Evolutionary conservation across 2,797 vertebrate genomes (phyloP), one percentile per base, ranked within the genome.

Genomic region (Erethizon dorsatum): DNA sequence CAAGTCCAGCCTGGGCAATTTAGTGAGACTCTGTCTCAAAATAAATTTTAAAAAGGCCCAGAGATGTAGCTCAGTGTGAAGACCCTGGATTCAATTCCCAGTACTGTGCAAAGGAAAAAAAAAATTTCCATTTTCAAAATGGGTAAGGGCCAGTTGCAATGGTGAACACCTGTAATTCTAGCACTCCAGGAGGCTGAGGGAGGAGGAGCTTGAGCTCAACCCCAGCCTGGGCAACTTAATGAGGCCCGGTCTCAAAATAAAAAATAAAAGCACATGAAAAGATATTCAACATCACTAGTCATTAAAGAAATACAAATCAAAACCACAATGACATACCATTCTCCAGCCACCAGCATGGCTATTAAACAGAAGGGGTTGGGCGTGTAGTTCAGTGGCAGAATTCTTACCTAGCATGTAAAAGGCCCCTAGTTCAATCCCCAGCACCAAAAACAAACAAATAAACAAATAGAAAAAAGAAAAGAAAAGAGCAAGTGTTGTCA

Each of bases 261-360:
- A 77, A 77, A 75, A 47, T 47, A 77, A 77, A 77, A 50, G 14
- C 26, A 47, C 47, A 77, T 50, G 47, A 31, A 77, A 77, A 77
- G 73, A 77, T 77, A 14, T 31, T 50, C 73, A 45, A 45, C 69
- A 50, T 77, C 6, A 15, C 73, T 77, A 77, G 26, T 47, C 73
- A 77, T 50, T 77, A 77, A 71, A 75, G 88, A 95, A 73, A 41
- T 15, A 28, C 41, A 88, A 52, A 88, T 83, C 28, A 80, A 93
- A 96, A 78, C 47, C 67, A 87, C 14, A 93, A 83, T 95, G 63
- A 91, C 31, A 65, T 24, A 92, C 9, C 14, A 82, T 12, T 94
- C 86, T 15, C 77, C 3, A 71, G n/a, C 22, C n/a, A 93, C 41
- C 52, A 90, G 28, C 6, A 83, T 63, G 45, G 13, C 47, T 94